phyloP scores from a whole-genome alignment of 2,797 vertebrate genomes.

The Syngnathus rostellatus region DNA sequence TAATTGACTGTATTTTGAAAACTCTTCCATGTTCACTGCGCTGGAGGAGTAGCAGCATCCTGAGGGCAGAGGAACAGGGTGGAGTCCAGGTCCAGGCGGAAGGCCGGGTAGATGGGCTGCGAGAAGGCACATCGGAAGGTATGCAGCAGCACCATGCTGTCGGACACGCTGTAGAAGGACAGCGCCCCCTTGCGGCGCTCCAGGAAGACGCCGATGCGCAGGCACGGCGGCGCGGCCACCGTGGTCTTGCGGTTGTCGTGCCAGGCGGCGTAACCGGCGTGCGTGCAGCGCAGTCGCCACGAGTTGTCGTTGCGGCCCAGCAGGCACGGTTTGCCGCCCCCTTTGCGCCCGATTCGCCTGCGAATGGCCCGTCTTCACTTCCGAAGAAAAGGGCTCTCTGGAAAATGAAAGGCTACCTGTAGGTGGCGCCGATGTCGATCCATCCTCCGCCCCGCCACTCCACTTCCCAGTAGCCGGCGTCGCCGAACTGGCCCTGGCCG shows the following conservation, averaged over 20 bases:
- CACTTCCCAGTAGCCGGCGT: conserved; percentile 66
- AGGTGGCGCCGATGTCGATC: conserved; percentile 62
- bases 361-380: conserved; percentile 37
- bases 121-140: conserved; percentile 60
- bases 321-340: conserved; percentile 62
- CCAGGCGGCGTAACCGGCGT: conserved; percentile 64
- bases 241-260: conserved; percentile 66
- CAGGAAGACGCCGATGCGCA: conserved; percentile 62
- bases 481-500: conserved; percentile 52
- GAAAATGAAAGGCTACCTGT: conserved; percentile 29
- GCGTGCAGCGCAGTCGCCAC: conserved; percentile 64
- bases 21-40: neutral
- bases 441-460: conserved; percentile 61
- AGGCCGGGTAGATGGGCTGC: conserved; percentile 68
- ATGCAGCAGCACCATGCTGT: conserved; percentile 60
- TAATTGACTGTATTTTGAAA: neutral
- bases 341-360: conserved; percentile 58
- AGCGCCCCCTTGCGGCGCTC: conserved; percentile 60
- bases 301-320: conserved; percentile 67
- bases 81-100: conserved; percentile 67
- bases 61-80: conserved; percentile 56
- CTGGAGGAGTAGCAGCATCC: conserved; percentile 7
- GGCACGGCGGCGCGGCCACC: conserved; percentile 57
- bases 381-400: neutral
- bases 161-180: conserved; percentile 65